A percentile compares a stretch with the other conserved stretches of the same genome.
Conservation (phyloP, 1,140 invertebrate species). For the Brachionus plicatilis region DNA sequence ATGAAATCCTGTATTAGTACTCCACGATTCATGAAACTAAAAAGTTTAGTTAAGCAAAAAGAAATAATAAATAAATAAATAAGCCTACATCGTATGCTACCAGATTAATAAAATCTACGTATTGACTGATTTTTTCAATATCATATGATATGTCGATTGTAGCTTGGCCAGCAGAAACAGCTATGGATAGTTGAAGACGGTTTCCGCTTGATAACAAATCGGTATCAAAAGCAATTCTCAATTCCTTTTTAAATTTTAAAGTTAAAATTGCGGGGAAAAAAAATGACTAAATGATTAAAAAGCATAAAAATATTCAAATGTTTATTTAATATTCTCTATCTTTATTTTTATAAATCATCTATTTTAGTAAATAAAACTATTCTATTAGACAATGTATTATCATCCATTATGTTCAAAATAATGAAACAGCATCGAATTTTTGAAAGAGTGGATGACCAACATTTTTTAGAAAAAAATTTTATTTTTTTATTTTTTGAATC, state of each 20-base stretch:
- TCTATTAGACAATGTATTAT: too few relatives aligned
- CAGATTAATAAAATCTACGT: slow-evolving; percentile 89
- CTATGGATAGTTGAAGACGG: slow-evolving; percentile 57
- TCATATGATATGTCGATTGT: slow-evolving; percentile 63
- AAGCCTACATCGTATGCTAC: slow-evolving; percentile 75
- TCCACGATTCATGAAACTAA: slow-evolving; percentile 46
- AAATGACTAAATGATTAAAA: too few relatives aligned
- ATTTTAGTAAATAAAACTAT: too few relatives aligned
- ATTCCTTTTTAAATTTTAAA: slow-evolving; percentile 17
- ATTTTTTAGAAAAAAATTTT: too few relatives aligned
- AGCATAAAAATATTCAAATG: too few relatives aligned
- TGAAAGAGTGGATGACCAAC: too few relatives aligned
- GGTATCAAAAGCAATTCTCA: slow-evolving; percentile 43
- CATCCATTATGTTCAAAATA: too few relatives aligned
- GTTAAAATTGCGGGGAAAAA: not conserved
- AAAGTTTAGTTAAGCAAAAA: not conserved
- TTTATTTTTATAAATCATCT: too few relatives aligned
- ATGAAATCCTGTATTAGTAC: slow-evolving; percentile 22
- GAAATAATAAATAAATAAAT: not conserved
- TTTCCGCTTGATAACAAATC: slow-evolving; percentile 64
- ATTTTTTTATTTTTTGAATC: too few relatives aligned
- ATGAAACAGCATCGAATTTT: too few relatives aligned
- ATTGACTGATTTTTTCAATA: slow-evolving; percentile 68
- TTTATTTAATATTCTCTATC: too few relatives aligned
- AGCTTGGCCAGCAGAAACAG: slow-evolving; percentile 43